A percentile compares a stretch with the other conserved stretches of the same genome.
phyloP scores from a whole-genome alignment of 2,888 invertebrate genomes.

The Drosophila anomalata region DNA sequence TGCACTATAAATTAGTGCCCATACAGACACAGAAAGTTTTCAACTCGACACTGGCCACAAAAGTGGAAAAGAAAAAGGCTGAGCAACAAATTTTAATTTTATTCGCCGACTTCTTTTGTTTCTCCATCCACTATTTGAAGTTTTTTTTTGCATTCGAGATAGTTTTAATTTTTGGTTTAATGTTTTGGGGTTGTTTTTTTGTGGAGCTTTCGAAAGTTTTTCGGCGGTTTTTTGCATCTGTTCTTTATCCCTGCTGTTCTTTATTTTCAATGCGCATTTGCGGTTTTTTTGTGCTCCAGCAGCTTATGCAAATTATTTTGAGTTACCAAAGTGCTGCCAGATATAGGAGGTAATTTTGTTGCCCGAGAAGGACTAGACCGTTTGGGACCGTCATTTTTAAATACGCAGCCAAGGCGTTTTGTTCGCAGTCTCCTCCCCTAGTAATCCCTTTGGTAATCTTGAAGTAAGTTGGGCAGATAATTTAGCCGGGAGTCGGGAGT shows the following conservation, averaged over 20 bases:
- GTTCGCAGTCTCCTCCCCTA: slow-evolving; percentile 33
- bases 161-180: slow-evolving; percentile 19
- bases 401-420: slow-evolving; percentile 50
- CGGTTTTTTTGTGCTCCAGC: slow-evolving; percentile 28
- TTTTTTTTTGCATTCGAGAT: slow-evolving; percentile 29
- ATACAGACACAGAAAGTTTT: slow-evolving; percentile 52
- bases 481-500: slow-evolving; percentile 38
- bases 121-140: slow-evolving; percentile 11
- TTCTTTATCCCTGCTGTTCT: slow-evolving; percentile 11
- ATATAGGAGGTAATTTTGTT: slow-evolving; percentile 8
- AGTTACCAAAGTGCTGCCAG: slow-evolving; percentile 38
- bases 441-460: slow-evolving; percentile 55
- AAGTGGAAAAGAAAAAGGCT: slow-evolving; percentile 72
- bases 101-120: slow-evolving; percentile 24
- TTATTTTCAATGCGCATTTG: slow-evolving; percentile 45
- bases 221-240: slow-evolving; percentile 7
- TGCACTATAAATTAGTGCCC: slow-evolving; percentile 57
- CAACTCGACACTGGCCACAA: slow-evolving; percentile 70
- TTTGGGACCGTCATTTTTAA: slow-evolving; percentile 51
- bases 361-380: slow-evolving; percentile 9
- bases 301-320: slow-evolving; percentile 65
- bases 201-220: slow-evolving; percentile 53
- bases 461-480: slow-evolving; percentile 51
- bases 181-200: slow-evolving; percentile 37
- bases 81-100: slow-evolving; percentile 67